Evolutionary conservation across 35 echinoderm and acorn worm species (phyloP).

Genomic region (Nesometra sesokonis): DNA sequence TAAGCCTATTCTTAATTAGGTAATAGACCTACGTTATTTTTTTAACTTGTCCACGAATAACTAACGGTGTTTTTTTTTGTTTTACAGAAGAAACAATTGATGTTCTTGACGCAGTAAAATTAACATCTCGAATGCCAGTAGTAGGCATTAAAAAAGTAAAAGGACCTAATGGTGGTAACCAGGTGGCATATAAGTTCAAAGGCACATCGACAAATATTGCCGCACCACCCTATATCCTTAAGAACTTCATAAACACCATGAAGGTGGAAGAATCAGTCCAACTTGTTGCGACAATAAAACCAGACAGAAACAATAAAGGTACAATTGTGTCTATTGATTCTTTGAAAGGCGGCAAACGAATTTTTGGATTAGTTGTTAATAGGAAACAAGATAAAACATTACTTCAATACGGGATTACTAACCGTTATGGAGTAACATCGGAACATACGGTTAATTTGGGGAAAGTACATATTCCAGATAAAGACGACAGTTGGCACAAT

Average conservation of each 20-base stretch:
- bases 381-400: constrained; percentile 12
- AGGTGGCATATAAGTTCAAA: constrained; percentile 22
- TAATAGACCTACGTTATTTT: no score
- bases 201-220: constrained; percentile 17
- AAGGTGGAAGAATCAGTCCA: constrained; percentile 14
- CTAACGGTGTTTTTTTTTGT: background rate
- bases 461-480: background rate
- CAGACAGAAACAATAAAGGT: constrained; percentile 30
- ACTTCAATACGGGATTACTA: constrained; percentile 1
- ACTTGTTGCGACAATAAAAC: background rate
- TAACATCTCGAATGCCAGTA: constrained; percentile 1
- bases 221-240: background rate
- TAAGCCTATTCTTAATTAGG: no score
- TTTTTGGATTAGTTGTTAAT: constrained; percentile 21
- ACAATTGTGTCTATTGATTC: constrained; percentile 35
- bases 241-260: constrained; percentile 1
- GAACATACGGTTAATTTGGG: background rate
- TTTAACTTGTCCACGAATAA: no score
- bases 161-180: constrained; percentile 13
- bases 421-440: background rate
- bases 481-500: constrained; percentile 14
- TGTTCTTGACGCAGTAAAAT: constrained; percentile 10
- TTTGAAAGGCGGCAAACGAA: background rate
- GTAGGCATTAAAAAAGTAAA: constrained; percentile 9
- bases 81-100: constrained; percentile 31